These are phyloP conservation scores for Rotaria macrura DNA, from an alignment of 2,888 invertebrate species.

Conservation along the genomic window DNA sequence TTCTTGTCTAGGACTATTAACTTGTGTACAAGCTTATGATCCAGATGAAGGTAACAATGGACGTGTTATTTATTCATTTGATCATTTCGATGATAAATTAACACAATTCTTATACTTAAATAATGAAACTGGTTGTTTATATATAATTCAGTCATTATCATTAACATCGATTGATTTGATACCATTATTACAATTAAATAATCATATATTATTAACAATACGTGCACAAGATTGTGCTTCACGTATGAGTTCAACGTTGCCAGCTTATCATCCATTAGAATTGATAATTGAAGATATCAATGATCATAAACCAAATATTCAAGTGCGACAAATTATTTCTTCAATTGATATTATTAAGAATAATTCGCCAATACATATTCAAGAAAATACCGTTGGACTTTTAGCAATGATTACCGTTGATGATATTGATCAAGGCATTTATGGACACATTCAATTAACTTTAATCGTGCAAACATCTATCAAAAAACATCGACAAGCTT, in stretches of 20 bases:
- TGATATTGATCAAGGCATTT: conserved; percentile 2
- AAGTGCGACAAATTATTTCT: not conserved
- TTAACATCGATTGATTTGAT: conserved; percentile 14
- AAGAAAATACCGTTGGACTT: not conserved
- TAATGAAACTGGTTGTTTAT: conserved; percentile 2
- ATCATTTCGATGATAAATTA: conserved; percentile 12
- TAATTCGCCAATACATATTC: not conserved
- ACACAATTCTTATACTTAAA: not conserved
- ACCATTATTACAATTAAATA: not conserved
- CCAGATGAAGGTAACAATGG: conserved; percentile 18
- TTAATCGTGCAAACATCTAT: not conserved
- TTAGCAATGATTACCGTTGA: conserved; percentile 12
- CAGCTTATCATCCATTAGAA: not conserved
- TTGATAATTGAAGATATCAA: not conserved
- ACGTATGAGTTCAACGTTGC: conserved; percentile 20
- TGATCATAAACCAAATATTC: not conserved
- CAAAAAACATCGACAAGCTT: conserved; percentile 6
- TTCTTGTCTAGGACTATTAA: not conserved
- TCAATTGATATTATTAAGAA: not conserved
- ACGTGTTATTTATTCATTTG: not conserved
- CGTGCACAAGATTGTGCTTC: conserved; percentile 14
- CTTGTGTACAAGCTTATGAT: not conserved
- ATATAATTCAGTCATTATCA: not conserved
- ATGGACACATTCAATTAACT: not conserved
- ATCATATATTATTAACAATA: not conserved